These are phyloP conservation scores for Dynastes hyllus DNA, from an alignment of 2,888 invertebrate species.

Conservation along the genomic window DNA sequence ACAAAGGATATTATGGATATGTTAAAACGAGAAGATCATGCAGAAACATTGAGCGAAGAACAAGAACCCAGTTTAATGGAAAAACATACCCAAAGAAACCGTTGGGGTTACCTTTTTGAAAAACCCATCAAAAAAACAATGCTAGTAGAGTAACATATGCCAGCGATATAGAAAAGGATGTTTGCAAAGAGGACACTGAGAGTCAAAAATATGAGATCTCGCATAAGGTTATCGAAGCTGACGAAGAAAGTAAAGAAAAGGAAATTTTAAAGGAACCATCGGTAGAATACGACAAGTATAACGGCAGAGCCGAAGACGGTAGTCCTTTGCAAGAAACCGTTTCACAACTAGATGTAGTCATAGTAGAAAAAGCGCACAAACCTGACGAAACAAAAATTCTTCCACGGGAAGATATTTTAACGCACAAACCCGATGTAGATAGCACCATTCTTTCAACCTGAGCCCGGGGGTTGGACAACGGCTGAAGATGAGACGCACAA, in stretches of 20 bases:
- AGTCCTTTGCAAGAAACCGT: conserved; percentile 1
- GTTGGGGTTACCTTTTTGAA: conserved; percentile 50
- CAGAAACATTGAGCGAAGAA: conserved; percentile 41
- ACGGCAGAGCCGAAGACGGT: conserved; percentile 32
- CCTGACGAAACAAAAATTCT: conserved; percentile 47
- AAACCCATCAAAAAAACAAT: conserved; percentile 49
- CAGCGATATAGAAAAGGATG: conserved; percentile 51
- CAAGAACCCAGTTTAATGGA: conserved; percentile 37
- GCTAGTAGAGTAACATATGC: conserved; percentile 52
- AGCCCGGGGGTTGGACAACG: no score
- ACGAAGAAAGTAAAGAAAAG: neutral
- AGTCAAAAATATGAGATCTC: neutral
- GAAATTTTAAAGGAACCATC: conserved; percentile 3
- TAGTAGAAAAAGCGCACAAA: conserved; percentile 50
- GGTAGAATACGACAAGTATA: conserved; percentile 41
- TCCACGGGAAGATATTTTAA: conserved; percentile 50
- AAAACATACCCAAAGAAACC: conserved; percentile 26
- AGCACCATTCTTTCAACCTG: conserved; percentile 3
- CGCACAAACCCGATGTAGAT: conserved; percentile 59
- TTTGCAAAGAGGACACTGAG: conserved; percentile 40
- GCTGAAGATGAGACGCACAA: conserved; percentile 57
- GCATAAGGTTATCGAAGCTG: conserved; percentile 1
- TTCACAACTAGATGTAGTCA: conserved; percentile 41
- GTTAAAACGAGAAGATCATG: conserved; percentile 33
- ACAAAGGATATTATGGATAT: conserved; percentile 36